Base-by-base conservation (phyloP, 2,888 invertebrate genomes). In the Argyresthia albistria region DNA sequence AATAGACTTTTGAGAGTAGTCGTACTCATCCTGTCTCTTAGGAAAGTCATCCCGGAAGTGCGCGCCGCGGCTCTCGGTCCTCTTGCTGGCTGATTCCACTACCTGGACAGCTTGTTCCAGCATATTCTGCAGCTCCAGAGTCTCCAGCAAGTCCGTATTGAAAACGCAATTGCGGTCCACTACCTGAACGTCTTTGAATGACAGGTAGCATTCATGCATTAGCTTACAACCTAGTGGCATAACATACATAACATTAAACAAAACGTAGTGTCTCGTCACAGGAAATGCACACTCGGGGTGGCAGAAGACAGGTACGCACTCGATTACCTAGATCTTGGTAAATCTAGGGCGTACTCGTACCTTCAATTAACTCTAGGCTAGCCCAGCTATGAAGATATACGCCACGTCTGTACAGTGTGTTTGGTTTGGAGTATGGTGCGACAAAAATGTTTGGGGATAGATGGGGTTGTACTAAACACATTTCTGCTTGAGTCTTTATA, bases 21-120 rank as follows among this genome's bases (percentile, higher is more conserved):
- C 98, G 68, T 89, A 93, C 80, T 99, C 99, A 77, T 99, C 99
- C 1, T 92, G 65, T 60, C 98, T 90, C n/a, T 84, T 86, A 65
- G 95, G 95, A 74, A 90, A 98, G 80, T 99, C 99, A 73, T 99
- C 98, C 53, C 99, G 90, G 43, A 97, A 97, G 76, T 99, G 99
- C 2, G 99, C 99, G n/a, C 99, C 99, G 55, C 99, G 91, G 53
- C 97, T 97, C 81, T 99, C 99, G 59, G 95, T 96, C 46, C 99
- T 90, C 60, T 95, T 95, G 75, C 95, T 95, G 1, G 99, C 99
- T 4, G 91, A 91, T 35, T 92, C 90, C 55, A 98, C 96, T 8
- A 83, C 80, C 79, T 97, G 97, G 60, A 94, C 86, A 0, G 99
- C 97, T 65, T 95, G 93, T 51, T 96, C 82, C 89, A 99, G 90